Conservation (phyloP, 2,797 vertebrate genomes). For the Enteromius treurensis region DNA sequence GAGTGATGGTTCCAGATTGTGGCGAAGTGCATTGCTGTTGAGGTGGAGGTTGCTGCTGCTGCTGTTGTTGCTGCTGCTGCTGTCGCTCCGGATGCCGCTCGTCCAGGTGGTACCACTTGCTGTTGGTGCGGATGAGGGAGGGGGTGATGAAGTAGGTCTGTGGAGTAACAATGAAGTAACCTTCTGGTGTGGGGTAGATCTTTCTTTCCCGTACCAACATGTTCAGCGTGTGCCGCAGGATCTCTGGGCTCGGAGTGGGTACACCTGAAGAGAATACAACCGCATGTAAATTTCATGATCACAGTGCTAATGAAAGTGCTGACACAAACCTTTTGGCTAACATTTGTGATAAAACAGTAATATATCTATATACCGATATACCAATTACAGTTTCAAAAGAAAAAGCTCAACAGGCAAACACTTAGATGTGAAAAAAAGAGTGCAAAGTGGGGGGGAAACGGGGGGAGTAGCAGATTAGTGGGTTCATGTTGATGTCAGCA, state of each 20-base stretch:
- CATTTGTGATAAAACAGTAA: constrained; percentile 1
- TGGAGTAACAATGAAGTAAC: constrained; percentile 98
- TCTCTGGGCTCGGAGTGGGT: constrained; percentile 96
- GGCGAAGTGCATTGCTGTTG: constrained; percentile 91
- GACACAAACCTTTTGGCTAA: background rate
- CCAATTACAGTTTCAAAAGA: background rate
- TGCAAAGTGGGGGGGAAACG: background rate
- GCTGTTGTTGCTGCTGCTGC: constrained; percentile 81
- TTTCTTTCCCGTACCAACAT: constrained; percentile 98
- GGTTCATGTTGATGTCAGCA: constrained; percentile 43
- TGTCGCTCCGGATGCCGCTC: constrained; percentile 94
- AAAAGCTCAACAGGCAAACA: constrained; percentile 14
- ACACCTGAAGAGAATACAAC: constrained; percentile 80
- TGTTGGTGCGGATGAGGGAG: constrained; percentile 98
- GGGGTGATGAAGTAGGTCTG: constrained; percentile 99
- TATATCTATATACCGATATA: background rate
- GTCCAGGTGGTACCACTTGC: constrained; percentile 99
- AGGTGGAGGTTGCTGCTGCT: constrained; percentile 65
- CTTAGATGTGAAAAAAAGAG: constrained; percentile 1
- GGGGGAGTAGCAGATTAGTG: constrained; percentile 6
- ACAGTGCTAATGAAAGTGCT: background rate
- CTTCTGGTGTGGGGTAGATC: constrained; percentile 98
- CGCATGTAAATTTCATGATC: background rate
- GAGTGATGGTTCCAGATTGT: constrained; percentile 90
- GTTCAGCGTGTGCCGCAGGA: constrained; percentile 96